These are phyloP conservation scores for Neoarius graeffei DNA, from an alignment of 2,113 vertebrate species.

Conservation along the genomic window DNA sequence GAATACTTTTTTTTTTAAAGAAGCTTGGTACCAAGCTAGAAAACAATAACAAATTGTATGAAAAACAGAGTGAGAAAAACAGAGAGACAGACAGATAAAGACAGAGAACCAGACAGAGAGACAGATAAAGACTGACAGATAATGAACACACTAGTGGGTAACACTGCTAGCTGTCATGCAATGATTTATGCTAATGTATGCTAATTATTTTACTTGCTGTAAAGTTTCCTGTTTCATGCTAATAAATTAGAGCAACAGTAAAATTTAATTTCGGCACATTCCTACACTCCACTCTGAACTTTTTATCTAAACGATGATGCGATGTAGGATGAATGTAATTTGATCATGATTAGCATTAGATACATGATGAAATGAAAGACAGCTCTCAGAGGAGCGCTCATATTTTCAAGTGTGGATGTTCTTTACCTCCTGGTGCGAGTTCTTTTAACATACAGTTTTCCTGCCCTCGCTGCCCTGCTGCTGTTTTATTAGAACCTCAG, in stretches of 20 bases:
- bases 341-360: background rate
- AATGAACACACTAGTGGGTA: background rate
- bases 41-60: background rate
- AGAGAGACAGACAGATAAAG: background rate
- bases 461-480: slow-evolving; percentile 26
- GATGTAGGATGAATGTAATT: background rate
- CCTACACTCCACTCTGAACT: background rate
- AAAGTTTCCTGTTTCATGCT: background rate
- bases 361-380: slow-evolving; percentile 3
- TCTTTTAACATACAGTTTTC: slow-evolving; percentile 25
- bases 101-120: background rate
- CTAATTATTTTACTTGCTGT: background rate
- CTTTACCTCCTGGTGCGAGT: background rate
- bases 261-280: background rate
- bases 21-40: background rate
- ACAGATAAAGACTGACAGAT: background rate
- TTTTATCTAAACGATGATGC: background rate
- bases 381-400: background rate
- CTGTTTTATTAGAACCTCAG: slow-evolving; percentile 36
- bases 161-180: background rate
- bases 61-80: background rate
- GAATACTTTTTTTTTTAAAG: background rate
- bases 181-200: slow-evolving; percentile 13
- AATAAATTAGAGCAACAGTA: background rate
- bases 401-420: slow-evolving; percentile 6